Evolutionary conservation across 2,888 invertebrate genomes (phyloP), one percentile per base, ranked within the genome.

Genomic region (Eurytoma adleriae): DNA sequence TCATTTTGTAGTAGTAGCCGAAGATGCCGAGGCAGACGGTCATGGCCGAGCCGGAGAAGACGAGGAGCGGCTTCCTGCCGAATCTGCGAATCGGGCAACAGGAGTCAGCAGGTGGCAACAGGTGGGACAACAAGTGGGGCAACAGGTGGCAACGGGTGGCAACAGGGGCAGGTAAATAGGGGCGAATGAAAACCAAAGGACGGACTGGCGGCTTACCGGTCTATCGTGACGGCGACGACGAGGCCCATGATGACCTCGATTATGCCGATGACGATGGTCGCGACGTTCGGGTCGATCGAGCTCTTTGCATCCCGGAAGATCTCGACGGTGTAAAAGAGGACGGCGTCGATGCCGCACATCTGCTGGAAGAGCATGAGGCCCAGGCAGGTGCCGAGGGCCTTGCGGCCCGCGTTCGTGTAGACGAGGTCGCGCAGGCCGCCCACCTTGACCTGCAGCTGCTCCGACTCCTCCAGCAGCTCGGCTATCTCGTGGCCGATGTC

Each of bases 281-380:
- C 91, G 1, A 88, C 48, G 50, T 89, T 87, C 1, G 91, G 89
- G 86, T 89, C 87, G 50, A 91, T 84, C 12, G 89, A 86, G 59
- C 89, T 90, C 0, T 89, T 90, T n/a, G 92, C 90, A 18, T 88
- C 88, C 68, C 89, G 72, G 82, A 92, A 91, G 69, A 92, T 92
- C n/a, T 84, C 82, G 1, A 89, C 89, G 0, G 91, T 88, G 83
- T 91, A 92, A 79, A 91, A 91, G 14, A 92, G 88, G 1, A 92
- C 89, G 0, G 91, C 91, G 81, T 92, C 91, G 61, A 92, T 90
- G 3, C 92, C 92, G 40, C 91, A 91, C 84, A 90, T 89, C 83
- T 92, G 92, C 83, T 92, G 92, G 81, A 91, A 91, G 83, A 92
- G 91, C 92, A 93, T 93, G 54, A 93, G 89, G n/a, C 91, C 91